Evolutionary conservation across 1,140 invertebrate genomes (phyloP), one percentile per base, ranked within the genome.

Genomic region (Parasteatoda tepidariorum): DNA sequence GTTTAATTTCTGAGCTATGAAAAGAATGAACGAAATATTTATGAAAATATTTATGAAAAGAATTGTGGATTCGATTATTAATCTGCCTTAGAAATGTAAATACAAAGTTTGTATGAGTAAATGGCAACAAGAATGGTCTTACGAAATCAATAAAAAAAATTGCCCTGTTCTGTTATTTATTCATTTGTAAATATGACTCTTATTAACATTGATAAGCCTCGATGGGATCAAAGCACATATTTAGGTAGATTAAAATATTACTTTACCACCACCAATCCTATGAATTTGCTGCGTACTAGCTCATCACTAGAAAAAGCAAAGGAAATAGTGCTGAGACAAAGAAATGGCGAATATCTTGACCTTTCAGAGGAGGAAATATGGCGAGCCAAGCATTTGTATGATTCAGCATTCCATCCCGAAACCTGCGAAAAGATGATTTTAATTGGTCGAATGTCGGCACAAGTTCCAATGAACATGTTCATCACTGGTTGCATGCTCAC

Each of bases 381-480:
- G 89, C 92, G 92, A 87, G 97, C 97, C 0, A 99, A 99, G 89
- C 94, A 98, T 88, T 89, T 86, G 3, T 86, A 86, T 83, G 97
- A 98, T 88, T 99, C 97, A 1, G 97, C 98, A 0, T 99, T 96
- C 89, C 98, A 99, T 91, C 98, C 98, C 0, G 97, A 99, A 88
- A 97, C 97, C n/a, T 97, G 97, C 11, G 97, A 99, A 86, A 94
- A 98, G 88, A 98, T 99, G 92, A 94, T 98, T 90, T 92, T 99
- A 54, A 93, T 98, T 87, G 98, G 98, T 1, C 91, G 98, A 86
- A 99, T 99, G 98, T 98, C 97, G 30, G 98, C 98, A 87, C 98
- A 99, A 90, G 97, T 99, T 57, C 98, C 98, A 0, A 97, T 97
- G 86, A 98, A 98, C 85, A 98, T 99, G 95, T 90, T 94, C 0